Base-by-base conservation (phyloP, 2,888 invertebrate genomes). In the Tortrix viridana region DNA sequence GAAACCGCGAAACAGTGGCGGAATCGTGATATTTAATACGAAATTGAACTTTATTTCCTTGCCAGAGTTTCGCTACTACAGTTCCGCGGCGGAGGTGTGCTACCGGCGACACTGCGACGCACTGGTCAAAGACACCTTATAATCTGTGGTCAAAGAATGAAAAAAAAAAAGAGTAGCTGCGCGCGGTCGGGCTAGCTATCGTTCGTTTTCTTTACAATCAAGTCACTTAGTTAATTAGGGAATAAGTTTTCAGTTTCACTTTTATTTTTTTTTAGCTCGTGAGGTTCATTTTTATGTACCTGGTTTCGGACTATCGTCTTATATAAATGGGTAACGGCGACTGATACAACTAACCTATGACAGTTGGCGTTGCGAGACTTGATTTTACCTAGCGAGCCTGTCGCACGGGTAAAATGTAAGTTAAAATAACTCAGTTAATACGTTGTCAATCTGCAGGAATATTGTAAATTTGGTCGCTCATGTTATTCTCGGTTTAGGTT, bases 261-360 rank as follows among this genome's bases (percentile, higher is more conserved):
- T 6, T 61, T 46, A 20, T 57, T 52, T 41, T 46, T 26, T 14
- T n/a, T 38, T 38, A 16, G n/a, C 46, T 37, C 2, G 5, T 5
- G 20, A 44, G 32, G 9, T 37, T 49, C 26, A 1, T 23, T 52
- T 57, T 47, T 23, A 16, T 26, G 23, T 14, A 62, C 12, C n/a
- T 38, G n/a, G 22, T 56, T 50, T 18, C 44, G 3, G 12, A n/a
- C 23, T 43, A 63, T 47, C 14, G 47, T 47, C 16, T 57, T 57
- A 62, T 57, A 22, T 55, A 26, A 53, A 22, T 9, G 14, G 6
- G 2, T 41, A 32, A 41, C 2, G 16, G 22, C 1, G 20, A 26
- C 61, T 9, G 6, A 38, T 48, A 22, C 47, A 47, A 47, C 46
- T 63, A 63, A 63, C 63, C 63, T 63, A 63, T 57, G 63, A 53